Conservation (phyloP, 2,797 vertebrate genomes). For the Anolis apletophallus region DNA sequence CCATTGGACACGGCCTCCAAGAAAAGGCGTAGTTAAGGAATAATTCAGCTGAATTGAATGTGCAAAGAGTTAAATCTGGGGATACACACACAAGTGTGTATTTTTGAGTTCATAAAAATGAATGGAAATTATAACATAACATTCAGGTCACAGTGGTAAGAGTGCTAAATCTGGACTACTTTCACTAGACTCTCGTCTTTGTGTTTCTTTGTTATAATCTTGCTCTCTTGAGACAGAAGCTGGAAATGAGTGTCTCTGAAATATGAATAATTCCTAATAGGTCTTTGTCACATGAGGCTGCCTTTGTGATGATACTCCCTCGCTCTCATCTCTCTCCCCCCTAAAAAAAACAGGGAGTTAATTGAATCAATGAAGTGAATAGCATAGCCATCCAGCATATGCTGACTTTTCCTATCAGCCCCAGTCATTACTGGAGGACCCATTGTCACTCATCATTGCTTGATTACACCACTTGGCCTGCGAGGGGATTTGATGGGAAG, state of each 20-base stretch:
- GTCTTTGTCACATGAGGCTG: conserved; percentile 3
- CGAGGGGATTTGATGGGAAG: conserved; percentile 53
- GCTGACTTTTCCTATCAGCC: conserved; percentile 16
- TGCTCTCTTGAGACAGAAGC: background rate
- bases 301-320: background rate
- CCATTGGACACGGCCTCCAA: background rate
- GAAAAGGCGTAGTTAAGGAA: background rate
- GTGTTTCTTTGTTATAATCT: conserved; percentile 9
- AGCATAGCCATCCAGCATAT: conserved; percentile 28
- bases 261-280: conserved; percentile 32
- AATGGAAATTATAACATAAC: background rate
- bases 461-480: conserved; percentile 30
- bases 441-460: conserved; percentile 15
- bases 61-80: background rate
- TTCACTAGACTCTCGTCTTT: background rate
- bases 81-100: background rate
- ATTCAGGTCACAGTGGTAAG: background rate
- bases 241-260: conserved; percentile 3
- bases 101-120: background rate
- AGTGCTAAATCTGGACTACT: background rate
- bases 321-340: background rate
- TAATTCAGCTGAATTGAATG: background rate
- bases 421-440: conserved; percentile 17
- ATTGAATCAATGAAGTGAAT: conserved; percentile 48
- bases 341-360: background rate